A percentile compares a stretch with the other conserved stretches of the same genome.
These are phyloP conservation scores for Pentalonia nigronervosa DNA, from an alignment of 1,140 invertebrate species.

Conservation along the genomic window DNA sequence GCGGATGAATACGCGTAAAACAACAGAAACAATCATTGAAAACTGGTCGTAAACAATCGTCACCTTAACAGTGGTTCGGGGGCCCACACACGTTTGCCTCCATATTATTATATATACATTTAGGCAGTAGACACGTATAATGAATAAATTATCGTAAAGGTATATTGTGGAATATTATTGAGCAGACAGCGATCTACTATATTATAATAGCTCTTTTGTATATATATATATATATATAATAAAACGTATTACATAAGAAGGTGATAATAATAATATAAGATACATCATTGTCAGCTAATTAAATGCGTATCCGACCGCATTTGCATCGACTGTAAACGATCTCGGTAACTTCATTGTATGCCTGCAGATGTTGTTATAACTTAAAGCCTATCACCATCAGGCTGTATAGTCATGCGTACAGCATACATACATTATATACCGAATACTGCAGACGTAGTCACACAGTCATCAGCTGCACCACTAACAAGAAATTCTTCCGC, in stretches of 20 bases:
- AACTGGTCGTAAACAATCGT: constrained; percentile 28
- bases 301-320: constrained; percentile 35
- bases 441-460: not conserved
- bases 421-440: not conserved
- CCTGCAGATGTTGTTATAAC: not conserved
- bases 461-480: not conserved
- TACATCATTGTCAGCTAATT: constrained; percentile 56
- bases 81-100: constrained; percentile 35
- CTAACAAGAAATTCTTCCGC: not conserved
- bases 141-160: not conserved
- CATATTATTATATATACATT: not conserved
- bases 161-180: not conserved
- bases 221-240: not conserved
- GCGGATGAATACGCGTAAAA: not conserved
- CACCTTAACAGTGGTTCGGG: not conserved
- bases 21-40: constrained; percentile 18
- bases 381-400: not conserved
- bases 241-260: not conserved
- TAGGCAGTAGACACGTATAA: constrained; percentile 28
- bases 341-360: constrained; percentile 50
- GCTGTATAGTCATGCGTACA: not conserved
- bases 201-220: not conserved
- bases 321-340: constrained; percentile 49
- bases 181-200: not conserved
- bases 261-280: constrained; percentile 1